A percentile compares a stretch with the other conserved stretches of the same genome.
Conservation (phyloP, 2,888 invertebrate species). For the Zaprionus lineosus region DNA sequence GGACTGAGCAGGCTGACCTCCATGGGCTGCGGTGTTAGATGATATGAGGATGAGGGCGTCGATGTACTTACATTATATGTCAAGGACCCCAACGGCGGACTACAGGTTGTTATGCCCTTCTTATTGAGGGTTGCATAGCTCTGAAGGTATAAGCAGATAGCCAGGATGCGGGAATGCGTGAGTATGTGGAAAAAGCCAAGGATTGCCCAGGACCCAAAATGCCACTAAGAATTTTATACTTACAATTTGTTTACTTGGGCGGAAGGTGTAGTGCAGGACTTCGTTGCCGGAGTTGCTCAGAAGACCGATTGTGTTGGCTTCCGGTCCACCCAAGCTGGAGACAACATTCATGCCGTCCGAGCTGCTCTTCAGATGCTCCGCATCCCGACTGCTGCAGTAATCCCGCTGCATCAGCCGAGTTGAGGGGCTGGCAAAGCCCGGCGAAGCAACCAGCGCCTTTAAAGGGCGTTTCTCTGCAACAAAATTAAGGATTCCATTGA, state of each 20-base stretch:
- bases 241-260: conserved; percentile 83
- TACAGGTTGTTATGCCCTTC: conserved; percentile 85
- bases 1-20: conserved; percentile 83
- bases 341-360: conserved; percentile 59
- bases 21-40: conserved; percentile 83
- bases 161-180: no score
- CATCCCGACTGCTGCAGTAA: conserved; percentile 75
- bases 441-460: conserved; percentile 81
- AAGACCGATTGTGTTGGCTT: conserved; percentile 65
- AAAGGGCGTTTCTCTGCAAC: conserved; percentile 82
- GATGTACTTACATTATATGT: conserved; percentile 73
- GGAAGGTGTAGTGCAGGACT: conserved; percentile 83
- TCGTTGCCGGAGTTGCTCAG: conserved; percentile 81
- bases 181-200: no score
- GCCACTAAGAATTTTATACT: conserved; percentile 71
- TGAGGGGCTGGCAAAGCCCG: conserved; percentile 82
- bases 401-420: conserved; percentile 82
- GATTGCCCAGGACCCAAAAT: no score
- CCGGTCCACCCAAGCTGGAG: conserved; percentile 50
- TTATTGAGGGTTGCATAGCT: conserved; percentile 91
- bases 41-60: conserved; percentile 79
- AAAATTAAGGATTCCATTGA: neutral
- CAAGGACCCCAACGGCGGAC: conserved; percentile 80
- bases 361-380: conserved; percentile 71
- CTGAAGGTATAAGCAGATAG: conserved; percentile 83